Base-by-base conservation (phyloP, 2,888 invertebrate species). In the Amaurobius ferox region DNA sequence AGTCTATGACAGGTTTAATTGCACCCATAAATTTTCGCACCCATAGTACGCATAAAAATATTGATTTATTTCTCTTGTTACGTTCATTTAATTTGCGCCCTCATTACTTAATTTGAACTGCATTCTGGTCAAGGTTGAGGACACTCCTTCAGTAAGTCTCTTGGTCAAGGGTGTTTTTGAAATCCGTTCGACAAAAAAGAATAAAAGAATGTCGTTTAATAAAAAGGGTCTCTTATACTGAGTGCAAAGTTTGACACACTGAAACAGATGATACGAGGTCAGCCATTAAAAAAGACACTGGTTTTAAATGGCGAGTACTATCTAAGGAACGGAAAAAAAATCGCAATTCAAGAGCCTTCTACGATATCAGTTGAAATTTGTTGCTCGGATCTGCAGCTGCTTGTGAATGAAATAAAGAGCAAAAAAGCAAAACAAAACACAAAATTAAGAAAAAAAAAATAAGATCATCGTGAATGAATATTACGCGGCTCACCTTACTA, bases 311-410 rank as follows among this genome's bases (percentile, higher is more conserved):
- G 39, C 61, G 62, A 35, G 68, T 40, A 68, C 40, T 40, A 68
- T 13, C 13, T 23, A n/a, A 44, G 35, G 48, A 79, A 67, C 66
- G 13, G 44, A 66, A 73, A 32, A 71, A 44, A 26, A 70, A 30
- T 30, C 9, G 30, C 72, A 61, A 64, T 67, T 48, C 66, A 66
- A 32, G 32, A 66, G 19, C 73, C 55, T 55, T 76, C 70, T 76
- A 39, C 44, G 64, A 72, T 85, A 85, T 85, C 83, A 85, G 67
- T 66, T 77, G 44, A 77, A 85, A 77, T 77, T 77, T 81, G 80
- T 81, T 55, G 80, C 73, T 73, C 55, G 30, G 26, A 16, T 13
- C 62, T 55, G 71, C 83, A 77, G 83, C 83, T 85, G 77, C 66
- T 64, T 32, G 62, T 85, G 83, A 85, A 85, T 85, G 83, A 72